Base-by-base conservation (phyloP, 2,888 invertebrate species). In the Epistrophe grossulariae region DNA sequence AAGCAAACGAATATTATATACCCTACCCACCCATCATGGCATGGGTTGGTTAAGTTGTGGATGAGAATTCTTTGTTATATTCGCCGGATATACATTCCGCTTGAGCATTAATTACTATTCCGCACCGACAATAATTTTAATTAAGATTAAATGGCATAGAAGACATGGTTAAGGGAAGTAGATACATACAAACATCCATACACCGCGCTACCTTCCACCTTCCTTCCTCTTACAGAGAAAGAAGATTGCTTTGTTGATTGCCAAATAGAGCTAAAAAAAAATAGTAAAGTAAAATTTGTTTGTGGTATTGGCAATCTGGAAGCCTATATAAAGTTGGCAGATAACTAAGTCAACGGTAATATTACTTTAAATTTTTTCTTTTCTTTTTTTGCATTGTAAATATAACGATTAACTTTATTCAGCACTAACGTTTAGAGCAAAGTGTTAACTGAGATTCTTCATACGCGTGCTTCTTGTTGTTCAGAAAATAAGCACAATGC, bases 51-150 rank as follows among this genome's bases (percentile, higher is more conserved):
- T 35, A 1, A n/a, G 7, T 31, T 19, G 38, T 64, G 73, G 79
- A 66, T 52, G 78, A 70, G 68, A 52, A 52, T 38, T 73, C 59
- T 60, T 84, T 57, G 68, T 79, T 74, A 50, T 77, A 68, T 80
- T 80, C 84, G 80, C 80, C 84, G 84, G 84, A 84, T 79, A 84
- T 66, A 79, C 84, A 84, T 84, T 84, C 84, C 77, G 60, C 71
- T 72, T 52, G 52, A 72, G 38, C 84, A 80, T 80, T 80, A 84
- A 84, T 84, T 80, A 77, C 71, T 84, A 80, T 84, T 80, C 77
- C 84, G 80, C 15, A 84, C 80, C 84, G 77, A 80, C 84, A 80
- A 77, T 80, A 52, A 80, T 72, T 80, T 80, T 84, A 84, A 84
- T 84, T 80, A 84, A 80, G 80, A 80, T 77, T 80, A 72, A 84